Evolutionary conservation across 2,113 vertebrate species (phyloP).

Genomic region (Hymenochirus boettgeri): DNA sequence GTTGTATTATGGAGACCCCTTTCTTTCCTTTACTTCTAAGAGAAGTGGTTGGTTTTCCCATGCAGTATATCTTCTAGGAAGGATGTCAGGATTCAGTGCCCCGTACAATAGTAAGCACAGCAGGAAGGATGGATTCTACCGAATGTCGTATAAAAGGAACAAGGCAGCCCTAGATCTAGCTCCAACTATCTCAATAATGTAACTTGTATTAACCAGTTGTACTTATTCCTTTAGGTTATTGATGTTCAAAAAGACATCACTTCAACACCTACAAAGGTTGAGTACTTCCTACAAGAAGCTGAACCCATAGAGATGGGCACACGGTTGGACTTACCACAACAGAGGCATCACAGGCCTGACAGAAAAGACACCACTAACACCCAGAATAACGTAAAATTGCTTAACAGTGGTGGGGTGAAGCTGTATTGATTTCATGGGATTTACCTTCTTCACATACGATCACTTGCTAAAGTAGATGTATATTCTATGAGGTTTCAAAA

Average conservation of each 20-base stretch:
- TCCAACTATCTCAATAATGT: too few species aligned
- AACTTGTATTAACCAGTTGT: neutral
- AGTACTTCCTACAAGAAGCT: constrained; percentile 86
- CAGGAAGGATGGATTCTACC: too few species aligned
- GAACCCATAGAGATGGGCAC: constrained; percentile 88
- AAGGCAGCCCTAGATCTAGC: too few species aligned
- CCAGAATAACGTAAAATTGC: constrained; percentile 45
- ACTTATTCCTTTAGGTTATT: constrained; percentile 67
- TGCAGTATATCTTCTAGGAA: too few species aligned
- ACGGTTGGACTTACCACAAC: constrained; percentile 73
- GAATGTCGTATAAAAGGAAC: too few species aligned
- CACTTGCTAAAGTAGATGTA: neutral
- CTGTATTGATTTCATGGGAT: neutral
- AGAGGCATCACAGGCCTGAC: constrained; percentile 50
- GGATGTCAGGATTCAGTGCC: too few species aligned
- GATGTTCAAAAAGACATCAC: constrained; percentile 87
- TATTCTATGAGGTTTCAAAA: too few species aligned
- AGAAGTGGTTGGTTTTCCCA: too few species aligned
- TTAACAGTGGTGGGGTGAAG: too few species aligned
- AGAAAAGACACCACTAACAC: constrained; percentile 52
- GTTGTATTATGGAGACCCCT: too few species aligned
- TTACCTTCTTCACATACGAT: neutral
- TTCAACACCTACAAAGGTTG: constrained; percentile 92
- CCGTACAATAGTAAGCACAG: too few species aligned
- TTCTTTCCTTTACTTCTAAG: too few species aligned